phyloP scores from a whole-genome alignment of 2,797 vertebrate genomes.

The Coregonus suidteri region DNA sequence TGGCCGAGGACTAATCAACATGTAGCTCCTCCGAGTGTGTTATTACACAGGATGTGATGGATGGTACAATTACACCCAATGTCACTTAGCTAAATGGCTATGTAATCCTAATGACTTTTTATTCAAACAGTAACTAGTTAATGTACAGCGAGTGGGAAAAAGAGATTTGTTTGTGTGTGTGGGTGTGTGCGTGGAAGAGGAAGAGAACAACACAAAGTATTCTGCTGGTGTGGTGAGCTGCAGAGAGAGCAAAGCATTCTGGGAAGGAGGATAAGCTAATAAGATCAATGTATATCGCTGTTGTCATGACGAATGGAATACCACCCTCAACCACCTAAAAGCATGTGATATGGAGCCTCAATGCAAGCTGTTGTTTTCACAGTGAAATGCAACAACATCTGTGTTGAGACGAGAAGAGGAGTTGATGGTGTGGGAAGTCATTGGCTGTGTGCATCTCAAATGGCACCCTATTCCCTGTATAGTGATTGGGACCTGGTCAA shows the following conservation, averaged over 20 bases:
- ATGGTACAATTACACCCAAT: conserved; percentile 82
- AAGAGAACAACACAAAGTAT: conserved; percentile 20
- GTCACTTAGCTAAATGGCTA: conserved; percentile 83
- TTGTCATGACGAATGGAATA: conserved; percentile 18
- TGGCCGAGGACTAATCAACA: conserved; percentile 77
- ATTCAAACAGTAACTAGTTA: conserved; percentile 79
- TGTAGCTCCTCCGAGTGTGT: conserved; percentile 79
- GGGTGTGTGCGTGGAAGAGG: neutral
- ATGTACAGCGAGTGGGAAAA: conserved; percentile 33
- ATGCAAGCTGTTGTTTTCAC: conserved; percentile 17
- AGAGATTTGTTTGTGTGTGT: conserved; percentile 2
- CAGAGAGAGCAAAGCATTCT: neutral
- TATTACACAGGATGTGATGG: conserved; percentile 81
- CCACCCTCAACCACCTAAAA: neutral
- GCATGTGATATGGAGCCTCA: conserved; percentile 1
- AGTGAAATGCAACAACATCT: neutral
- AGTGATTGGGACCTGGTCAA: neutral
- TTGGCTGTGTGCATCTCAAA: neutral
- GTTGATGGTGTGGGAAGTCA: neutral
- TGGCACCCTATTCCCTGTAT: neutral
- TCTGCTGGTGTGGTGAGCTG: neutral
- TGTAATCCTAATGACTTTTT: conserved; percentile 82
- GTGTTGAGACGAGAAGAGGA: neutral
- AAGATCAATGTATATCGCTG: conserved; percentile 11
- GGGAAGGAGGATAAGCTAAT: conserved; percentile 20